Conservation (phyloP, 1,140 invertebrate species). For the Phocides pigmalion region DNA sequence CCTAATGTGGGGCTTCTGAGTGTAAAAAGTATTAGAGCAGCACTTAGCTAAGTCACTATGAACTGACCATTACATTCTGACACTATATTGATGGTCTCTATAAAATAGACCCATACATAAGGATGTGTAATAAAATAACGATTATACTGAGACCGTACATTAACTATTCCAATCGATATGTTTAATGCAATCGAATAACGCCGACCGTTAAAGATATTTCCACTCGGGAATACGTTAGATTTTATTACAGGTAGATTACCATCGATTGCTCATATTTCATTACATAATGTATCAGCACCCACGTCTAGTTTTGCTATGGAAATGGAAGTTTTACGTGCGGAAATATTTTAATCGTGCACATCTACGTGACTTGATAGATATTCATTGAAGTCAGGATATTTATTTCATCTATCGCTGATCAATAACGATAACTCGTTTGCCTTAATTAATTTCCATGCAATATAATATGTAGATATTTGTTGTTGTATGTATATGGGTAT, state of each 20-base stretch:
- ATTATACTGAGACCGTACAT: background rate
- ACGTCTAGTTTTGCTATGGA: conserved; percentile 36
- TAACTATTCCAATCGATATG: background rate
- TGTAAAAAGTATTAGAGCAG: too few relatives aligned
- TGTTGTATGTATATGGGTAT: too few relatives aligned
- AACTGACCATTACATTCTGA: too few relatives aligned
- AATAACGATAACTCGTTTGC: conserved; percentile 10
- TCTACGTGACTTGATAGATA: conserved; percentile 48
- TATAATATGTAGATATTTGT: too few relatives aligned
- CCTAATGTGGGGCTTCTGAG: too few relatives aligned
- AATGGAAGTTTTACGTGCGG: conserved; percentile 47
- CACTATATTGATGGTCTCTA: too few relatives aligned
- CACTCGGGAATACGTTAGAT: conserved; percentile 26
- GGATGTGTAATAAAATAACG: background rate
- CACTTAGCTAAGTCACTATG: too few relatives aligned
- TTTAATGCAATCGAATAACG: conserved; percentile 3
- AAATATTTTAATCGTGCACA: conserved; percentile 39
- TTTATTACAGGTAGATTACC: conserved; percentile 28
- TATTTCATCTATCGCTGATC: conserved; percentile 11
- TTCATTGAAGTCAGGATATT: conserved; percentile 30
- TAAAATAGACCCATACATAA: too few relatives aligned
- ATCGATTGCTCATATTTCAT: conserved; percentile 29
- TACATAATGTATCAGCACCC: conserved; percentile 21
- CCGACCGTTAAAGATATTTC: conserved; percentile 23
- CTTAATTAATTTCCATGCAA: background rate